phyloP scores from a whole-genome alignment of 1,140 invertebrate species.

The Neotoxoptera formosana region DNA sequence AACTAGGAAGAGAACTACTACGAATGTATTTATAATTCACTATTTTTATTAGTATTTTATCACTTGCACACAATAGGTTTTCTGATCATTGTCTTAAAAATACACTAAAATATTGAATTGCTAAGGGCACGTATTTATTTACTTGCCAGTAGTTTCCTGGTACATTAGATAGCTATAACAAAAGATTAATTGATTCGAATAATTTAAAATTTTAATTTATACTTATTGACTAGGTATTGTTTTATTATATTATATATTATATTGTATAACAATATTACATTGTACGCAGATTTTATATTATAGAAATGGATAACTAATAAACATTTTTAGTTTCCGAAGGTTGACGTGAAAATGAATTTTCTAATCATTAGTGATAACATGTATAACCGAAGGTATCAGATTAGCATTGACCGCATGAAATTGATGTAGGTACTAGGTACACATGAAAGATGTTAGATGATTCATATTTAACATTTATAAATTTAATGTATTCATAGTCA shows the following conservation, averaged over 20 bases:
- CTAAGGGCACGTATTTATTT: slow-evolving; percentile 33
- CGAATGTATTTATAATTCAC: neutral
- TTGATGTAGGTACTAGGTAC: too few relatives aligned
- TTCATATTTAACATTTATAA: neutral
- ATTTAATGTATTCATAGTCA: neutral
- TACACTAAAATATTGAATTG: slow-evolving; percentile 33
- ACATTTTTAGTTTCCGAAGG: neutral
- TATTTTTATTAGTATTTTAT: slow-evolving; percentile 33
- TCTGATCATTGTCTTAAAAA: slow-evolving; percentile 46
- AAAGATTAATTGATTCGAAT: slow-evolving; percentile 47
- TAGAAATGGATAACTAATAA: neutral
- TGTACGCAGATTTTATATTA: neutral
- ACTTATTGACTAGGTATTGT: slow-evolving; percentile 30
- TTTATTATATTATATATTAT: neutral
- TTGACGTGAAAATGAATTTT: neutral
- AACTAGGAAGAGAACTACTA: slow-evolving; percentile 46
- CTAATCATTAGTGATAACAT: neutral
- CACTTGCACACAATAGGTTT: slow-evolving; percentile 26
- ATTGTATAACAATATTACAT: neutral
- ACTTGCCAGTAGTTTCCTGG: slow-evolving; percentile 32
- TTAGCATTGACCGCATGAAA: neutral
- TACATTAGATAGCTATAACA: neutral
- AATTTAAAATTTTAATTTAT: slow-evolving; percentile 19
- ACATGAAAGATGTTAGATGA: neutral
- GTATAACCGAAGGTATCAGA: neutral